Conservation (phyloP, 2,888 invertebrate genomes). For the Apodemia mormo region DNA sequence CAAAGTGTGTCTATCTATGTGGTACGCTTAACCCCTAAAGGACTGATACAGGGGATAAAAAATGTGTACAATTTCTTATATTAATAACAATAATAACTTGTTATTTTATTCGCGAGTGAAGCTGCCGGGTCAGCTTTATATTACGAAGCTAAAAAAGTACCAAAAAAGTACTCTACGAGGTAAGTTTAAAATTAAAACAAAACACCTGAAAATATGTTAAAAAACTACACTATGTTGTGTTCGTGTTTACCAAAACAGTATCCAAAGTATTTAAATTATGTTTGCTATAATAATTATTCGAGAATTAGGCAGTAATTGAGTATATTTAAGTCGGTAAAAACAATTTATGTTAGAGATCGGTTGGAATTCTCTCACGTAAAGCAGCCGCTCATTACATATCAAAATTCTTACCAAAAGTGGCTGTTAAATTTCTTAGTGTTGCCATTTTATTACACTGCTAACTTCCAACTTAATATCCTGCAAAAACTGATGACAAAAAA, state of each 20-base stretch:
- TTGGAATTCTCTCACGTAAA: slow-evolving; percentile 49
- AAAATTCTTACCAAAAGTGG: slow-evolving; percentile 62
- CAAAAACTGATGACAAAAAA: slow-evolving; percentile 76
- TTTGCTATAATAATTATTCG: slow-evolving; percentile 3
- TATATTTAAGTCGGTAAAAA: slow-evolving; percentile 24
- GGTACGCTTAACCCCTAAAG: too few relatives aligned
- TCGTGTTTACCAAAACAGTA: neutral
- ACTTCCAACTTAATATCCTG: slow-evolving; percentile 65
- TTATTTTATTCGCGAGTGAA: too few relatives aligned
- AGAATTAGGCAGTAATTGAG: slow-evolving; percentile 20
- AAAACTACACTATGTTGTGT: neutral
- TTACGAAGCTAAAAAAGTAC: too few relatives aligned
- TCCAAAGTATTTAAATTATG: neutral
- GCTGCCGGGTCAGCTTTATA: too few relatives aligned
- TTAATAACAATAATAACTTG: too few relatives aligned
- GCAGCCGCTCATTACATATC: slow-evolving; percentile 52
- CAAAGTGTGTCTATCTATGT: too few relatives aligned
- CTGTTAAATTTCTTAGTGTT: slow-evolving; percentile 70
- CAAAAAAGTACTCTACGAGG: too few relatives aligned
- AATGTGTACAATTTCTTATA: too few relatives aligned
- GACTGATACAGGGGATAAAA: too few relatives aligned
- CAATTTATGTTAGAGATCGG: slow-evolving; percentile 38
- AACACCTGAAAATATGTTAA: neutral
- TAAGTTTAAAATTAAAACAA: too few relatives aligned
- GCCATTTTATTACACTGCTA: slow-evolving; percentile 75